Conservation (phyloP, 2,888 invertebrate genomes). For the Folsomia candida region DNA sequence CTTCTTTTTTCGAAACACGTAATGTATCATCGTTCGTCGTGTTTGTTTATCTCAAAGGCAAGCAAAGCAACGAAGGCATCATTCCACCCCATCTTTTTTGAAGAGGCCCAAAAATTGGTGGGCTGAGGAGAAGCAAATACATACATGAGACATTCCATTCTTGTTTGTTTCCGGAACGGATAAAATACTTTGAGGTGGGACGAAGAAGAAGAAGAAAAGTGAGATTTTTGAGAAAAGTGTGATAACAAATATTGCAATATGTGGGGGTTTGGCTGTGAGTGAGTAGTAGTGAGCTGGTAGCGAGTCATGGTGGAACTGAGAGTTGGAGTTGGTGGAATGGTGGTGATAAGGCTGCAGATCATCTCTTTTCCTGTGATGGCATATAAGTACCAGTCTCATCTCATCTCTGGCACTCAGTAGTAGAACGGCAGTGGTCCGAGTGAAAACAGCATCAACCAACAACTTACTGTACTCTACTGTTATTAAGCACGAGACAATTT, state of each 20-base stretch:
- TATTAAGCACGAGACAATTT: too few relatives aligned
- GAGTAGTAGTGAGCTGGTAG: not conserved
- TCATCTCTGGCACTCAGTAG: slow-evolving; percentile 41
- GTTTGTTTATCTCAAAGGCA: not conserved
- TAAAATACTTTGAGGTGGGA: too few relatives aligned
- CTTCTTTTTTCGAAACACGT: not conserved
- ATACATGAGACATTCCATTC: too few relatives aligned
- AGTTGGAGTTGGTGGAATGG: not conserved
- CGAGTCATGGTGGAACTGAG: not conserved
- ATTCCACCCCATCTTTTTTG: too few relatives aligned
- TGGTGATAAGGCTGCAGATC: too few relatives aligned
- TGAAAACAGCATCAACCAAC: slow-evolving; percentile 31
- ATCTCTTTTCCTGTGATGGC: too few relatives aligned
- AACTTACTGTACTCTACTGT: not conserved
- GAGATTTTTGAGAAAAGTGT: not conserved
- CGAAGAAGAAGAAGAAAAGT: too few relatives aligned
- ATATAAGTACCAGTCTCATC: not conserved
- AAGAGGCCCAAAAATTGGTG: too few relatives aligned
- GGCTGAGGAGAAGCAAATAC: too few relatives aligned
- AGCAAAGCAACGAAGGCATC: too few relatives aligned
- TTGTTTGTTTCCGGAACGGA: too few relatives aligned
- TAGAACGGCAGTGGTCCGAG: slow-evolving; percentile 42
- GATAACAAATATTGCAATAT: too few relatives aligned
- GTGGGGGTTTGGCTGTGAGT: not conserved
- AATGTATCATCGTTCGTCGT: not conserved